Percentiles rank a stretch among this genome's conserved stretches.
phyloP scores from a whole-genome alignment of 2,888 invertebrate species.

The Saturnia pavonia region DNA sequence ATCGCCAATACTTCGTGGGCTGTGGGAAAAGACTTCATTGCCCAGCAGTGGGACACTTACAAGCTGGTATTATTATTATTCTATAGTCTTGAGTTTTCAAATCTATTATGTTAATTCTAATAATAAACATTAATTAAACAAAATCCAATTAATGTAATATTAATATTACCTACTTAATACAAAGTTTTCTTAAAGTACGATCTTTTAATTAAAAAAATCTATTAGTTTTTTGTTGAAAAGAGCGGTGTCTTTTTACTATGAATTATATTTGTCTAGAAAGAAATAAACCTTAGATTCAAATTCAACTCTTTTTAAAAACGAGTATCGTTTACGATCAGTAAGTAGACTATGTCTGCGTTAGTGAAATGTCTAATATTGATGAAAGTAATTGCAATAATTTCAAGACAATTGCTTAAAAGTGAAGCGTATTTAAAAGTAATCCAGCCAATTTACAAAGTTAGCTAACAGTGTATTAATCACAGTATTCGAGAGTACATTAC shows the following conservation, averaged over 20 bases:
- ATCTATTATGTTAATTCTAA: too few relatives aligned
- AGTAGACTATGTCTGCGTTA: neutral
- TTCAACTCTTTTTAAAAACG: neutral
- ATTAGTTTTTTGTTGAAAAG: too few relatives aligned
- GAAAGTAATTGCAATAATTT: neutral
- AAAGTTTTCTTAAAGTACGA: too few relatives aligned
- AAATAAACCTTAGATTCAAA: neutral
- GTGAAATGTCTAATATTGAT: neutral
- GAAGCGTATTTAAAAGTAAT: conserved; percentile 17
- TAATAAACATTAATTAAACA: too few relatives aligned
- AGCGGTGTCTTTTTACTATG: neutral
- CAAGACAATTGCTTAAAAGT: neutral
- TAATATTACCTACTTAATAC: neutral
- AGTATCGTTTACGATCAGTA: neutral
- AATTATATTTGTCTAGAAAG: neutral
- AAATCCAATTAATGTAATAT: neutral
- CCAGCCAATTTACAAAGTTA: conserved; percentile 31
- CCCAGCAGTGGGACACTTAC: too few relatives aligned
- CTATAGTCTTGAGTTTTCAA: too few relatives aligned
- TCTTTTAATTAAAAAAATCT: too few relatives aligned
- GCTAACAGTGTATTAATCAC: conserved; percentile 40
- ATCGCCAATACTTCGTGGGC: too few relatives aligned
- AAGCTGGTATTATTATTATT: too few relatives aligned
- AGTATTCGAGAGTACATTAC: conserved; percentile 42
- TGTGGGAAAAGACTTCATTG: too few relatives aligned